Base-by-base conservation (phyloP, 2,797 vertebrate genomes). In the Myoxocephalus aenaeus region DNA sequence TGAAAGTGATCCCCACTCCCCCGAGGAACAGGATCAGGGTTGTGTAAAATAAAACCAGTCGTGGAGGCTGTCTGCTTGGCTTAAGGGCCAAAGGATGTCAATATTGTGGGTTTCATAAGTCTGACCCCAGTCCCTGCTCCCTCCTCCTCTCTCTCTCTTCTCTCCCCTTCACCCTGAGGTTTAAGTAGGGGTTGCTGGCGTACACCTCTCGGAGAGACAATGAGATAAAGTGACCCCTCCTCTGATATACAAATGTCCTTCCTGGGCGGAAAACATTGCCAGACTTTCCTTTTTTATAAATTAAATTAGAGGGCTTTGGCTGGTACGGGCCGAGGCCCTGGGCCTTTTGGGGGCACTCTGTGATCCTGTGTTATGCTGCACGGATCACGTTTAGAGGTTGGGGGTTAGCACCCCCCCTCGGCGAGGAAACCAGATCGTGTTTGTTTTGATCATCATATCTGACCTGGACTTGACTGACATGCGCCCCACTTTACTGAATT, bases 11-110 rank as follows among this genome's bases (percentile, higher is more conserved):
- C 92, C 82, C 79, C 48, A 79, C 76, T 89, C 87, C 88, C 88
- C 79, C 46, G 87, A 93, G 92, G 92, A 93, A 90, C 83, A 85
- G 86, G 86, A 92, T 92, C 86, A 86, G 85, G 80, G 82, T 89
- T 92, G 85, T 88, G 91, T 95, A 94, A 95, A 95, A 90, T 81
- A 91, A 94, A 93, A 93, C 93, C 89, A 87, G 82, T 70, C 87
- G 71, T 77, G 81, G 74, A 90, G 90, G 88, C 87, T 90, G 87
- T 88, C 90, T 89, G 84, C 88, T 87, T 70, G 84, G 83, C 89
- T 92, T 77, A 85, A 90, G 83, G 86, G 81, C 87, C 86, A 84
- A 69, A 83, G 81, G 83, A 90, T 92, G 89, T 94, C 90, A 91
- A 86, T 89, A 90, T 85, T 80, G 82, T 81, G 65, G 82, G 80